These are phyloP conservation scores for Bryconaethiops microstoma DNA, from an alignment of 2,797 vertebrate genomes.

Conservation along the genomic window DNA sequence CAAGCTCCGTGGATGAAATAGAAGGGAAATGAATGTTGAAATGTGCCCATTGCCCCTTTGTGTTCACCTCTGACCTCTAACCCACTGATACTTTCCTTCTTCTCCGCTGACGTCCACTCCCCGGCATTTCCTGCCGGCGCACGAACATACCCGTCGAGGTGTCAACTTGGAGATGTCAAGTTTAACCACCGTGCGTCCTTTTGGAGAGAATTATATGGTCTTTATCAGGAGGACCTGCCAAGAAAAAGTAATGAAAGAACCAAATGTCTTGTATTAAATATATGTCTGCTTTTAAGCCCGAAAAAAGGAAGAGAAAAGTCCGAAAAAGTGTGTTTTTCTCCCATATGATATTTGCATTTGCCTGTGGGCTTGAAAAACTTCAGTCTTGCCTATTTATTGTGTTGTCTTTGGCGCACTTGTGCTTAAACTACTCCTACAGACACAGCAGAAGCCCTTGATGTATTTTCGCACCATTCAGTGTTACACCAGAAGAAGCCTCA, in stretches of 20 bases:
- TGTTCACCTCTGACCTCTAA: slow-evolving; percentile 68
- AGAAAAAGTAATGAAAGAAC: slow-evolving; percentile 26
- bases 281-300: slow-evolving; percentile 24
- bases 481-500: slow-evolving; percentile 51
- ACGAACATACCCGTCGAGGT: slow-evolving; percentile 57
- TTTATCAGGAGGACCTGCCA: slow-evolving; percentile 36
- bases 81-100: slow-evolving; percentile 63
- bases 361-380: slow-evolving; percentile 62
- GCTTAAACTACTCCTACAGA: slow-evolving; percentile 71
- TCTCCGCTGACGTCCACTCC: slow-evolving; percentile 62
- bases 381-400: slow-evolving; percentile 43
- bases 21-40: slow-evolving; percentile 76
- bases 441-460: slow-evolving; percentile 28
- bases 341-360: slow-evolving; percentile 76
- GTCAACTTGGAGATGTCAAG: slow-evolving; percentile 57
- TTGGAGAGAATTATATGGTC: slow-evolving; percentile 48
- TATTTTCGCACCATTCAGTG: slow-evolving; percentile 46
- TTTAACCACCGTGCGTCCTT: slow-evolving; percentile 30
- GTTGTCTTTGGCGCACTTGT: slow-evolving; percentile 34
- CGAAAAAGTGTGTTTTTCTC: slow-evolving; percentile 71
- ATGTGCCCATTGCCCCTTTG: slow-evolving; percentile 69
- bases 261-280: slow-evolving; percentile 42
- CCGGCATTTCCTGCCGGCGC: slow-evolving; percentile 72
- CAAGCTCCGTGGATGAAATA: slow-evolving; percentile 67
- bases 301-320: slow-evolving; percentile 51